A percentile compares a stretch with the other conserved stretches of the same genome.
Evolutionary conservation across 2,888 invertebrate species (phyloP).

Genomic region (Latrodectus hesperus): DNA sequence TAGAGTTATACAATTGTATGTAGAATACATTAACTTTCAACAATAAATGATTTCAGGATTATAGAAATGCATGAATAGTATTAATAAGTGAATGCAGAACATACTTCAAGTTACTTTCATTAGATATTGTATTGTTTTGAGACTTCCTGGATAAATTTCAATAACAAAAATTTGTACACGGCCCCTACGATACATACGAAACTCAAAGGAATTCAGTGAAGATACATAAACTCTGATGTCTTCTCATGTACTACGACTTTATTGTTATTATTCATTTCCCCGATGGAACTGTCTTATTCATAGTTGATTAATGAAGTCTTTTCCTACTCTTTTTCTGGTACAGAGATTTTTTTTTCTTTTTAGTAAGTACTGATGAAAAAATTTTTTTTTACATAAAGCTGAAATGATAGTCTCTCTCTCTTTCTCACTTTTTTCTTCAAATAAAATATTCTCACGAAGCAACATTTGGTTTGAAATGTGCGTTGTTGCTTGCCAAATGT

Average conservation of each 20-base stretch:
- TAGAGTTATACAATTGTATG: too few relatives aligned
- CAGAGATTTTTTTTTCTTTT: background rate
- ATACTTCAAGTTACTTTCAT: too few relatives aligned
- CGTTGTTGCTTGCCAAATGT: conserved; percentile 14
- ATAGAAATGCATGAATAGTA: too few relatives aligned
- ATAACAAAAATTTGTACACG: background rate
- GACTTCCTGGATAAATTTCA: too few relatives aligned
- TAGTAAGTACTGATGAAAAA: background rate
- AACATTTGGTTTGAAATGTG: conserved; percentile 19
- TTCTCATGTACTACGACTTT: conserved; percentile 44
- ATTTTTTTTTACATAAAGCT: conserved; percentile 5
- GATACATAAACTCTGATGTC: conserved; percentile 54
- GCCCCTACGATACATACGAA: conserved; percentile 14
- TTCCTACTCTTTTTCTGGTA: conserved; percentile 3
- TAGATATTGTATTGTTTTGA: too few relatives aligned
- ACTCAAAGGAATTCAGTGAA: conserved; percentile 37
- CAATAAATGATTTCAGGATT: too few relatives aligned
- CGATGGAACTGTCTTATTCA: conserved; percentile 54
- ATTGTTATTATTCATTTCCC: conserved; percentile 58
- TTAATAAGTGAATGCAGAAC: too few relatives aligned
- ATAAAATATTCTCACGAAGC: conserved; percentile 6
- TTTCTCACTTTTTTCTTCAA: background rate
- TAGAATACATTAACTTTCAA: too few relatives aligned
- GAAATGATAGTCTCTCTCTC: background rate
- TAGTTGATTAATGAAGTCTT: conserved; percentile 50